Evolutionary conservation across 2,113 vertebrate species (phyloP).

Genomic region (Gavia stellata): DNA sequence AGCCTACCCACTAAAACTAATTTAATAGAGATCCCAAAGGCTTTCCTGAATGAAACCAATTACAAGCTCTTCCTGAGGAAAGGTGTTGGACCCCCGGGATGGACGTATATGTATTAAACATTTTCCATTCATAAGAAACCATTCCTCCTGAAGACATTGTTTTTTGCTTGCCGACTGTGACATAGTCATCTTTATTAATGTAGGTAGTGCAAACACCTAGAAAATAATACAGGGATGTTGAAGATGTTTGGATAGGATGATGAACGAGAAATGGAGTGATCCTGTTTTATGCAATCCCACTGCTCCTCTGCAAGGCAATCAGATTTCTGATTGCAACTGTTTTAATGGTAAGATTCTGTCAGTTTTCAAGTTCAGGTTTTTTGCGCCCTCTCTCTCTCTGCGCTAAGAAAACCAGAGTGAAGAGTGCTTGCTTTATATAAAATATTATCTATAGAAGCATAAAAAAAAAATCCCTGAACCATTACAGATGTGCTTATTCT

Average conservation of each 20-base stretch:
- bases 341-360: neutral
- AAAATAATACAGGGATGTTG: neutral
- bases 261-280: neutral
- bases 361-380: neutral
- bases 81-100: neutral
- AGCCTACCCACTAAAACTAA: slow-evolving; percentile 1
- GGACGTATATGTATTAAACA: neutral
- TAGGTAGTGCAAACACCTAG: neutral
- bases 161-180: neutral
- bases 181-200: neutral
- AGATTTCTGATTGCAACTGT: neutral
- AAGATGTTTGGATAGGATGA: neutral
- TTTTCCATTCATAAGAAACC: neutral
- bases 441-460: neutral
- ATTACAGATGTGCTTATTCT: neutral
- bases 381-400: neutral
- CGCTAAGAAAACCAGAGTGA: neutral
- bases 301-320: neutral
- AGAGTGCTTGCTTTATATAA: neutral
- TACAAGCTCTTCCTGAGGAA: neutral
- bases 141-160: neutral
- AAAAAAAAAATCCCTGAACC: neutral
- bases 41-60: slow-evolving; percentile 7
- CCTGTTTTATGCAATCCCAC: neutral
- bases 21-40: slow-evolving; percentile 42